A percentile compares a stretch with the other conserved stretches of the same genome.
These are phyloP conservation scores for Lagorchestes hirsutus DNA, from an alignment of 2,797 vertebrate species.

Conservation along the genomic window DNA sequence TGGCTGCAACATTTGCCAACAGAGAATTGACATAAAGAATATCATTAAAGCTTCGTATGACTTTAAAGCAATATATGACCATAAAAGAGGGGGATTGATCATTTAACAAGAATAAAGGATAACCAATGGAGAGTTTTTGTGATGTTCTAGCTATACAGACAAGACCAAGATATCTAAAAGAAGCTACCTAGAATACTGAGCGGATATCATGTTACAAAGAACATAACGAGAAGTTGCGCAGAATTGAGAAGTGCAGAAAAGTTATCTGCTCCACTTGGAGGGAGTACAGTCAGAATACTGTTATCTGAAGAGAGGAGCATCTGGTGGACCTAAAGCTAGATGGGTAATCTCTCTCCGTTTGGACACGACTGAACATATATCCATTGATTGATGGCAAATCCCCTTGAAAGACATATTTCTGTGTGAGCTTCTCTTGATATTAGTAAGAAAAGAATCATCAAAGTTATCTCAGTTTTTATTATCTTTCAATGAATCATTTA, in stretches of 20 bases:
- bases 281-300: neutral
- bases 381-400: neutral
- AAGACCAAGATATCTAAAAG: neutral
- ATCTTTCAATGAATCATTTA: neutral
- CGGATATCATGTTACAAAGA: neutral
- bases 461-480: neutral
- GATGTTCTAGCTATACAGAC: neutral
- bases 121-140: neutral
- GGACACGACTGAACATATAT: no score
- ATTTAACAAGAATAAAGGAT: neutral
- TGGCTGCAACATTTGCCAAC: neutral
- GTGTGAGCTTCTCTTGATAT: neutral
- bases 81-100: no score
- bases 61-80: no score
- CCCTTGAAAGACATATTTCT: neutral
- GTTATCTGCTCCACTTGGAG: neutral
- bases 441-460: neutral
- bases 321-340: neutral
- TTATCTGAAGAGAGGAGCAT: neutral
- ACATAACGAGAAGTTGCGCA: neutral
- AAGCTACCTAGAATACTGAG: neutral
- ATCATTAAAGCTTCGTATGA: neutral
- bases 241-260: neutral
- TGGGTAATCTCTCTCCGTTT: neutral
- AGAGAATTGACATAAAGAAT: neutral